Percentiles rank a stretch among this genome's conserved stretches.
phyloP scores from a whole-genome alignment of 2,797 vertebrate species.

The Coluber constrictor region DNA sequence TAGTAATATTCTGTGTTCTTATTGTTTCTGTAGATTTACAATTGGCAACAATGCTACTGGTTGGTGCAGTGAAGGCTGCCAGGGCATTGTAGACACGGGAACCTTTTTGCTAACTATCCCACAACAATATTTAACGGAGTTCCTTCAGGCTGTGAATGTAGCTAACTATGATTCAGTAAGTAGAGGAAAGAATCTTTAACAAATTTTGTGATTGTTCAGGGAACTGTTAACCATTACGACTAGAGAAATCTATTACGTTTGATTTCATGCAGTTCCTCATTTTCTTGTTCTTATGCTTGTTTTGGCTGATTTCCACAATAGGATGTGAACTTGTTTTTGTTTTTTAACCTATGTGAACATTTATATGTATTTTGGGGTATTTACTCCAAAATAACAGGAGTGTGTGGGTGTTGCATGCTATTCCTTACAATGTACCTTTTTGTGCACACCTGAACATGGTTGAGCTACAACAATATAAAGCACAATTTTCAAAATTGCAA shows the following conservation, averaged over 20 bases:
- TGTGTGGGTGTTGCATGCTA: not conserved
- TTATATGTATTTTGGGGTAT: not conserved
- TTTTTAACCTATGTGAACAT: not conserved
- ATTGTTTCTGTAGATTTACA: conserved; percentile 63
- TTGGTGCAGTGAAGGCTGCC: conserved; percentile 76
- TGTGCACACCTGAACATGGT: not conserved
- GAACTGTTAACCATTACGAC: not conserved
- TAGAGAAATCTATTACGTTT: not conserved
- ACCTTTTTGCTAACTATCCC: conserved; percentile 74
- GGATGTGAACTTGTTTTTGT: not conserved
- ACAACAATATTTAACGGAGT: conserved; percentile 46
- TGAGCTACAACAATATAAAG: not conserved
- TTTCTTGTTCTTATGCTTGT: not conserved
- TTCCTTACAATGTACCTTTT: not conserved
- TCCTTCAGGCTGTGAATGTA: conserved; percentile 69
- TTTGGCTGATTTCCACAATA: not conserved
- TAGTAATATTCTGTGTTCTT: fast-evolving
- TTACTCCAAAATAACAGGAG: not conserved
- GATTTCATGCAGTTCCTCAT: not conserved
- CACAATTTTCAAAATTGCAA: not conserved
- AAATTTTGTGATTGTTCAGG: not conserved
- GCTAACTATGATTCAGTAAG: conserved; percentile 68
- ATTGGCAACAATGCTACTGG: conserved; percentile 55
- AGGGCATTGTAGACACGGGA: conserved; percentile 78
- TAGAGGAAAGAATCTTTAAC: not conserved